Percentiles rank a stretch among this genome's conserved stretches.
Evolutionary conservation across 2,888 invertebrate species (phyloP).

Genomic region (Clivina fossor): DNA sequence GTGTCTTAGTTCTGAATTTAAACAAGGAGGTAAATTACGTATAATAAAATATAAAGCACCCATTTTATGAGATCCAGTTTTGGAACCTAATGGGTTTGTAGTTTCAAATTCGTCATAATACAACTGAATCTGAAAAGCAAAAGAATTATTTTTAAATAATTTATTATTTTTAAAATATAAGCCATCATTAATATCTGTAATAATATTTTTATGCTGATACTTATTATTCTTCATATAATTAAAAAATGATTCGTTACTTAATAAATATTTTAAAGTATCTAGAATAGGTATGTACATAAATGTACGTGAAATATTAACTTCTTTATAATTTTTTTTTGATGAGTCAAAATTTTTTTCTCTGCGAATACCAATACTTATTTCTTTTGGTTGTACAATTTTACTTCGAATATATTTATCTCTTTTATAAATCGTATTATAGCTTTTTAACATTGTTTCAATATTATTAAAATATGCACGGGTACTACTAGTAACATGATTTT

Average conservation of each 20-base stretch:
- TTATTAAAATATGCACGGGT: background rate
- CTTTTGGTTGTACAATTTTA: background rate
- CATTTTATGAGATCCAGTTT: conserved; percentile 39
- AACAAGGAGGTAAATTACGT: conserved; percentile 33
- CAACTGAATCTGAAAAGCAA: conserved; percentile 21
- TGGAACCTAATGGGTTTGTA: conserved; percentile 37
- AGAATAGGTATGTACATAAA: conserved; percentile 34
- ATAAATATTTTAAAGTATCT: conserved; percentile 19
- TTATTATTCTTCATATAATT: conserved; percentile 7
- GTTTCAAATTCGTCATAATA: conserved; percentile 40
- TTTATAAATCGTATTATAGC: background rate
- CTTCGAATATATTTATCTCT: background rate
- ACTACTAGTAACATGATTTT: no score
- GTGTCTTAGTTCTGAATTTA: conserved; percentile 28
- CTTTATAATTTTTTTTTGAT: conserved; percentile 18
- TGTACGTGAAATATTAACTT: conserved; percentile 30
- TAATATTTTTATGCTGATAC: background rate
- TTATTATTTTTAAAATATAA: conserved; percentile 26
- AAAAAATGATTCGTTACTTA: conserved; percentile 3
- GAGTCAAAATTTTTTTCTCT: conserved; percentile 19
- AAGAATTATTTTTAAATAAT: conserved; percentile 14
- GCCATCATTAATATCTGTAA: conserved; percentile 7
- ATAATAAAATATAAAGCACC: conserved; percentile 38
- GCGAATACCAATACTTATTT: conserved; percentile 9
- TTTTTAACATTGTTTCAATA: background rate